A percentile compares a stretch with the other conserved stretches of the same genome.
Conservation (phyloP, 2,888 invertebrate species). For the Amblyjoppa proteus region DNA sequence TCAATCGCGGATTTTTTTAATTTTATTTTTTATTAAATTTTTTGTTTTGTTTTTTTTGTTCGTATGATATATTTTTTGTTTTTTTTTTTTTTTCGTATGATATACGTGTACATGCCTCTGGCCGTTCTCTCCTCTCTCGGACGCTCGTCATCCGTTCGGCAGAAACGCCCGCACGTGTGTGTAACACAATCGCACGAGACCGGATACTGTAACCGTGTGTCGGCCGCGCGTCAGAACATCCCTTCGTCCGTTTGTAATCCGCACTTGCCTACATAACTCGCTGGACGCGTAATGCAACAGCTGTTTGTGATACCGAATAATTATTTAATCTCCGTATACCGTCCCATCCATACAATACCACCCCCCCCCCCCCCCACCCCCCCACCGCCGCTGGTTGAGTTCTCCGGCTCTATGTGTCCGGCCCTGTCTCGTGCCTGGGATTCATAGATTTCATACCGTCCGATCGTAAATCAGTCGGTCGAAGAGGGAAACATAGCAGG, state of each 20-base stretch:
- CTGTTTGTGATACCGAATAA: conserved; percentile 80
- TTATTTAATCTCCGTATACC: conserved; percentile 78
- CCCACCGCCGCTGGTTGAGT: conserved; percentile 35
- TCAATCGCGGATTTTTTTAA: not conserved
- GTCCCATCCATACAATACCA: not conserved
- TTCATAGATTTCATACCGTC: conserved; percentile 74
- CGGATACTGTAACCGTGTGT: conserved; percentile 9
- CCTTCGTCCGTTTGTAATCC: conserved; percentile 44
- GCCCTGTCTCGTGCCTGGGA: conserved; percentile 71
- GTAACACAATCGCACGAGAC: conserved; percentile 5
- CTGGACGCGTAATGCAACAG: conserved; percentile 75
- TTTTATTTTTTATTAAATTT: not conserved
- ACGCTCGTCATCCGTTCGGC: not conserved
- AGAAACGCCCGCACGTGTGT: not conserved
- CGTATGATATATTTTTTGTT: not conserved
- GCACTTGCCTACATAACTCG: conserved; percentile 22
- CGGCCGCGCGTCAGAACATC: conserved; percentile 29
- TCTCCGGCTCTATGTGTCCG: conserved; percentile 12
- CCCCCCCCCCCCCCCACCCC: no score
- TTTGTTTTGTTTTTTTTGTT: not conserved
- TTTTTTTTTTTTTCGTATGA: not conserved
- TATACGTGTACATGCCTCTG: not conserved
- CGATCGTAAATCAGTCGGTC: conserved; percentile 76
- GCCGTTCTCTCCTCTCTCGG: not conserved
- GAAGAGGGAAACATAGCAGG: conserved; percentile 21